Base-by-base conservation (phyloP, 92 coral and sea anemone genomes). In the Epizoanthus rinbou region DNA sequence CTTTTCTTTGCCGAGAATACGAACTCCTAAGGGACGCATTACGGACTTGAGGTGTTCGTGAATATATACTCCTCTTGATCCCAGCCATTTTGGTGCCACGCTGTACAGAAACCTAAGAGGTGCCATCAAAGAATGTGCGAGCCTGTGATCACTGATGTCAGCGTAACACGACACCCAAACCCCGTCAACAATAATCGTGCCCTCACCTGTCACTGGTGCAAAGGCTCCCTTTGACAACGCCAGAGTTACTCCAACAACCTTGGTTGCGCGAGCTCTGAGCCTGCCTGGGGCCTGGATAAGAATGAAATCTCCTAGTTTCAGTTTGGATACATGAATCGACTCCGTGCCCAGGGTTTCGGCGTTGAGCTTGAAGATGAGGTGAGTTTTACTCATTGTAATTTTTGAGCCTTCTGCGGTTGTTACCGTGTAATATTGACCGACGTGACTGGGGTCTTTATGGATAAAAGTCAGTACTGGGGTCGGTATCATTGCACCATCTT, bases 191-290 rank as follows among this genome's bases (percentile, higher is more conserved):
- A 93, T 69, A 79, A 93, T 64, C 22, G 98, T 93, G 11, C 98
- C 98, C 56, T 93, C 95, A 57, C 43, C 64, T 39, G 98, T 93
- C 28, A 93, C 95, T n/a, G 98, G 98, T 14, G 98, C 98, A 84
- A 84, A 93, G 69, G 98, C 98, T 3, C 98, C 98, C 21, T 57
- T 3, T 9, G 52, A 79, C 16, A 76, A 28, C 7, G 85, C 90
- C 64, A 82, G 64, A 57, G 93, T 81, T 45, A 93, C 90, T 57
- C 84, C 84, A 56, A 71, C 81, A 19, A 93, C 90, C 50, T 41
- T 73, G 24, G 79, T 85, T 54, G 89, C 65, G 85, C 25, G 35
- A 18, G 53, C 79, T 47, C 62, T 65, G 37, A n/a, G 24, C 25
- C 53, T 41, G 15, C 23, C 80, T 76, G 85, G 54, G 43, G 57